A percentile compares a stretch with the other conserved stretches of the same genome.
phyloP scores from a whole-genome alignment of 2,113 vertebrate species.

The Steatornis caripensis region DNA sequence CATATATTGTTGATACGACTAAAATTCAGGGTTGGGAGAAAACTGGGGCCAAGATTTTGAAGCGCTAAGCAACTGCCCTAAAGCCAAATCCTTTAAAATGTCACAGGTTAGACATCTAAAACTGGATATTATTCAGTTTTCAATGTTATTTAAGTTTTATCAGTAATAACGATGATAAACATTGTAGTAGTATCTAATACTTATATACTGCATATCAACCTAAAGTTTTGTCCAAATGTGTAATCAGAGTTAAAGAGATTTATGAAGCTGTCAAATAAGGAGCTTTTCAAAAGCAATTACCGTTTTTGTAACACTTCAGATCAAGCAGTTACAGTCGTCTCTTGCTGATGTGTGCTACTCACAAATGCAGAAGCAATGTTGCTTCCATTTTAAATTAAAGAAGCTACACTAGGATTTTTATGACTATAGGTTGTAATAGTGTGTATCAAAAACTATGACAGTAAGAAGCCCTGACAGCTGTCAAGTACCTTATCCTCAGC shows the following conservation, averaged over 20 bases:
- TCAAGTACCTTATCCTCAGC: not conserved
- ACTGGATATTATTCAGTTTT: not conserved
- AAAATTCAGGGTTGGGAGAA: not conserved
- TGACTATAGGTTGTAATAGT: not conserved
- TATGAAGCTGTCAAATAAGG: not conserved
- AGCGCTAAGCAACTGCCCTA: not conserved
- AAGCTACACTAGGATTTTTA: not conserved
- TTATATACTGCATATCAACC: not conserved
- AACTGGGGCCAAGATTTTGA: slow-evolving; percentile 6
- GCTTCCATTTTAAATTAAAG: not conserved
- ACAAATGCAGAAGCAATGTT: not conserved
- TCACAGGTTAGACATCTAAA: not conserved
- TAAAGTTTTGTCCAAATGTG: not conserved
- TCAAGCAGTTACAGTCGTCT: not conserved
- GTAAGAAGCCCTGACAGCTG: not conserved
- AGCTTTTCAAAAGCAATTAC: not conserved
- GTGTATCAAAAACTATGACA: not conserved
- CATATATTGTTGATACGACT: not conserved
- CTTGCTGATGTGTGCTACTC: not conserved
- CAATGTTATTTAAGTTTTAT: not conserved
- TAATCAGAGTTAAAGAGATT: not conserved
- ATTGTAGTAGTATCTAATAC: not conserved
- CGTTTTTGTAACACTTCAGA: not conserved
- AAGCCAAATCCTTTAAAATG: not conserved
- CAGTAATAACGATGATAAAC: not conserved